Evolutionary conservation across 2,797 vertebrate species (phyloP).

Genomic region (Anas flavirostris): DNA sequence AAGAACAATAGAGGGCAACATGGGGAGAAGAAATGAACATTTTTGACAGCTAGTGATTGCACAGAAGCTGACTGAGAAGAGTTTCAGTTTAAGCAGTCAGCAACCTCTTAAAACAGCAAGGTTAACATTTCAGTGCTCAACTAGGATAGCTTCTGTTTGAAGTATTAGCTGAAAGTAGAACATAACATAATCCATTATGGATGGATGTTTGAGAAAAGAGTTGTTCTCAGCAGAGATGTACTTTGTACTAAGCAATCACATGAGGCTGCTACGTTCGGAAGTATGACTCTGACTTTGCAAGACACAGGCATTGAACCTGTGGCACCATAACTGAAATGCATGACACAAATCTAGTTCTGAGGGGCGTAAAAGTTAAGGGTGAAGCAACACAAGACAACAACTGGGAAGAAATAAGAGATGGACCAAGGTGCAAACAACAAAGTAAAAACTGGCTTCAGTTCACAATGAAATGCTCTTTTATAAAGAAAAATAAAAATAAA

Average conservation of each 20-base stretch:
- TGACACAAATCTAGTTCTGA: background rate
- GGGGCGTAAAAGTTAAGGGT: background rate
- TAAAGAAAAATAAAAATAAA: background rate
- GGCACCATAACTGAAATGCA: background rate
- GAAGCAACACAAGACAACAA: background rate
- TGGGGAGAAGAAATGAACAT: background rate
- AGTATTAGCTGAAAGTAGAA: slow-evolving; percentile 25
- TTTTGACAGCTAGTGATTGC: background rate
- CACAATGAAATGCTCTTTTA: background rate
- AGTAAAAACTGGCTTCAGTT: background rate
- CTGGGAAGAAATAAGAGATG: background rate
- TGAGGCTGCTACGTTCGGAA: background rate
- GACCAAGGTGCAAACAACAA: background rate
- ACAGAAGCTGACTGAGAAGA: background rate
- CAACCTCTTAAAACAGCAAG: background rate
- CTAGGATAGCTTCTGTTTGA: background rate
- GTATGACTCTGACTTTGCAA: background rate
- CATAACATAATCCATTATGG: slow-evolving; percentile 48
- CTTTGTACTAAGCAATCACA: background rate
- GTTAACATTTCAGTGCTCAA: slow-evolving; percentile 21
- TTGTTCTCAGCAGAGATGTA: slow-evolving; percentile 31
- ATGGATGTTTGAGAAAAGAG: slow-evolving; percentile 39
- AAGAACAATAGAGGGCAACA: background rate
- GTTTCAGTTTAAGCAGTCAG: background rate
- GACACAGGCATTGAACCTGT: background rate